Conservation (phyloP, 2,113 vertebrate species). For the Tragelaphus scriptus region DNA sequence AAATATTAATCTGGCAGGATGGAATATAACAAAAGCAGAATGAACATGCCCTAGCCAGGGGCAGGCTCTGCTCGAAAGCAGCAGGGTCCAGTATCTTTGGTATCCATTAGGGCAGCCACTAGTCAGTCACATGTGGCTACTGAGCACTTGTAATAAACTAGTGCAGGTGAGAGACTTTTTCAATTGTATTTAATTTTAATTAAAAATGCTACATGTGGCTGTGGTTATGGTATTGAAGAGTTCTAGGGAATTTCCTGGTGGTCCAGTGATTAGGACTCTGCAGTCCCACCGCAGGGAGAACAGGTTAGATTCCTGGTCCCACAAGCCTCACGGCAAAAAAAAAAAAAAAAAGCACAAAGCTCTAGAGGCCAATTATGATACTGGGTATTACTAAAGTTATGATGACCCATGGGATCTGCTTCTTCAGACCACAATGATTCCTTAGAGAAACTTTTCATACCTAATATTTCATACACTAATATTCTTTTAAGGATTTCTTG, state of each 20-base stretch:
- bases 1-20: background rate
- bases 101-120: background rate
- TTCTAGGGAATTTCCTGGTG: background rate
- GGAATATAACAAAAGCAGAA: background rate
- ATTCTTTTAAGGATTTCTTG: background rate
- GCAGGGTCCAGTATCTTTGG: background rate
- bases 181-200: background rate
- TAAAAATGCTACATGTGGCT: background rate
- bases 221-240: background rate
- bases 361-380: background rate
- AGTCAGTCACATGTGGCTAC: background rate
- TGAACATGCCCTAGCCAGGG: background rate
- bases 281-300: background rate
- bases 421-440: background rate
- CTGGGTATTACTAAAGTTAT: background rate
- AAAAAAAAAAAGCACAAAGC: background rate
- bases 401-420: background rate
- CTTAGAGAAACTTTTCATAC: background rate
- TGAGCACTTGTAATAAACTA: background rate
- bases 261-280: background rate
- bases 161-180: background rate
- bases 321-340: accelerated
- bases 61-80: background rate
- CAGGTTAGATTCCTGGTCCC: background rate
- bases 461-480: background rate